Percentiles rank a stretch among this genome's conserved stretches.
These are phyloP conservation scores for Drosophila gunungcola DNA, from an alignment of 1,140 invertebrate genomes.

Conservation along the genomic window DNA sequence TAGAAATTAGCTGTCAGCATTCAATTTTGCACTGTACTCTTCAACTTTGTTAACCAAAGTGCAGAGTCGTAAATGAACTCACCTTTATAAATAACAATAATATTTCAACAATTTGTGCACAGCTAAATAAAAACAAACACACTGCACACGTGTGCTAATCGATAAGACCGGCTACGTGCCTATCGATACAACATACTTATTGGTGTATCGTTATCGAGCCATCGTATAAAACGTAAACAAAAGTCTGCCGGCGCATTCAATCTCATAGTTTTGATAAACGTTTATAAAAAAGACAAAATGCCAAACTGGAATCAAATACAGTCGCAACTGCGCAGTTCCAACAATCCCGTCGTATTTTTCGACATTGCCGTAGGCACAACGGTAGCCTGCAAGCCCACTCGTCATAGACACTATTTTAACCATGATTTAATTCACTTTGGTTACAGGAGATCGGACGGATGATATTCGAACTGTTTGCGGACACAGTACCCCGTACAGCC, in stretches of 20 bases:
- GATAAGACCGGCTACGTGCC: neutral
- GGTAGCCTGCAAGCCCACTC: constrained; percentile 85
- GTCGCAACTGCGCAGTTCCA: constrained; percentile 94
- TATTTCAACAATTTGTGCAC: constrained; percentile 1
- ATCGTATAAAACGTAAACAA: constrained; percentile 70
- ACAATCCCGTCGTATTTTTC: constrained; percentile 98
- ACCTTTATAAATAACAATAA: constrained; percentile 2
- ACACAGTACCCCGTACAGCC: constrained; percentile 98
- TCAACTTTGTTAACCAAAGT: neutral
- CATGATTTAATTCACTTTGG: constrained; percentile 12
- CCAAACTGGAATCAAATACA: constrained; percentile 97
- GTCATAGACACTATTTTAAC: neutral
- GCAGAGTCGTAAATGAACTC: neutral
- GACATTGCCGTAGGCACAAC: constrained; percentile 97
- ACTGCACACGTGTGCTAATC: constrained; percentile 8
- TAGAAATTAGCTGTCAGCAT: neutral
- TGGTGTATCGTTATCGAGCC: constrained; percentile 17
- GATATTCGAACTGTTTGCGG: constrained; percentile 98
- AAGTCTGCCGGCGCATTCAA: constrained; percentile 25
- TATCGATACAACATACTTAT: constrained; percentile 38
- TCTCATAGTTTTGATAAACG: constrained; percentile 19
- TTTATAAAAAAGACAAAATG: constrained; percentile 86
- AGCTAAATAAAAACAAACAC: constrained; percentile 13
- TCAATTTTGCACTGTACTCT: neutral
- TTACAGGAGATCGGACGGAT: constrained; percentile 94